Percentiles rank a stretch among this genome's conserved stretches.
These are phyloP conservation scores for Philereme transversata DNA, from an alignment of 2,888 invertebrate genomes.

Conservation along the genomic window DNA sequence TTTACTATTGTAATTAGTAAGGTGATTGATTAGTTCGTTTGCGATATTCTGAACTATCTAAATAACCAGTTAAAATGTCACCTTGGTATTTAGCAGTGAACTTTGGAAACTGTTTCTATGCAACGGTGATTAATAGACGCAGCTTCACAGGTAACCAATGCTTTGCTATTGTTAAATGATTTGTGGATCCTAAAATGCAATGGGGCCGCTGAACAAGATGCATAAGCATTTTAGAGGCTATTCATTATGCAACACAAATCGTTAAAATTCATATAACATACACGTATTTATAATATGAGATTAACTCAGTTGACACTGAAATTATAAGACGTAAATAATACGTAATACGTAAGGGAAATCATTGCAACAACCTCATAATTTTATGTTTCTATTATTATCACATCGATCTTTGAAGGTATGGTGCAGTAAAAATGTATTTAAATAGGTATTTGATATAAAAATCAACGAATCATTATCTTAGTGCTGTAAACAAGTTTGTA, in stretches of 20 bases:
- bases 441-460: no score
- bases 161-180: slow-evolving; percentile 25
- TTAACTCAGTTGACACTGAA: no score
- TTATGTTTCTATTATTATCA: no score
- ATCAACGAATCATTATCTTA: no score
- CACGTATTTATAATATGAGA: no score
- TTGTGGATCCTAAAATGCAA: slow-evolving; percentile 17
- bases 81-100: slow-evolving; percentile 27
- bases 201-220: slow-evolving; percentile 11
- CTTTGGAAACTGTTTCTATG: slow-evolving; percentile 18
- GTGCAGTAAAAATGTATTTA: no score
- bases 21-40: neutral
- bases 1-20: neutral
- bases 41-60: neutral
- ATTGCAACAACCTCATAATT: no score
- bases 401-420: no score
- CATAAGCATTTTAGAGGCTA: slow-evolving; percentile 8
- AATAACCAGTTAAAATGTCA: slow-evolving; percentile 16
- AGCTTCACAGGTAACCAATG: slow-evolving; percentile 26
- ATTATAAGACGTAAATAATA: no score
- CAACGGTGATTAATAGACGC: slow-evolving; percentile 24
- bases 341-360: no score
- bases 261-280: no score
- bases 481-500: no score
- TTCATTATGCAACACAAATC: neutral